Evolutionary conservation across 64 coral and sea anemone genomes (phyloP).

Genomic region (Stichodactyla helianthus): DNA sequence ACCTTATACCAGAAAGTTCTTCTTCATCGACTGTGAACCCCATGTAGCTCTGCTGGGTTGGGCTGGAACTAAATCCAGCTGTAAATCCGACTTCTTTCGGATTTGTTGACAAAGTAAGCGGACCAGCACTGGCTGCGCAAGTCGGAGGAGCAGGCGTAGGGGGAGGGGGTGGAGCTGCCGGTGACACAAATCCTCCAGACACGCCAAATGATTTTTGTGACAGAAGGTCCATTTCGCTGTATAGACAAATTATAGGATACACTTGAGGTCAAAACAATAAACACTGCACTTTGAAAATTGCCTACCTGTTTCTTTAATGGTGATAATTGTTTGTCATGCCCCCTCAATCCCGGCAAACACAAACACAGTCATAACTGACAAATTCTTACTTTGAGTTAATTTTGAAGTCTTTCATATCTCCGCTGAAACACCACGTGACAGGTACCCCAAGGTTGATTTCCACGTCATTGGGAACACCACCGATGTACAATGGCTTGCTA

Average conservation of each 20-base stretch:
- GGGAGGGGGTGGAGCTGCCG: conserved; percentile 40
- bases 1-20: background rate
- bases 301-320: no score
- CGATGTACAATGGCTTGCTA: conserved; percentile 43
- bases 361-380: background rate
- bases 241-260: background rate
- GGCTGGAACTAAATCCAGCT: background rate
- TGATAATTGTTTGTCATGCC: no score
- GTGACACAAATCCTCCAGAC: conserved; percentile 62
- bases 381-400: conserved; percentile 50
- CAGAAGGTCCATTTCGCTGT: conserved; percentile 25
- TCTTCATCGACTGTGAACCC: background rate
- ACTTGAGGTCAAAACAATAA: no score
- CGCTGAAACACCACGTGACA: conserved; percentile 52
- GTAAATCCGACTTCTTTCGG: conserved; percentile 16
- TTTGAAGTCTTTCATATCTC: conserved; percentile 58
- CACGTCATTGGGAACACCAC: conserved; percentile 46
- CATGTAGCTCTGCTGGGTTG: background rate
- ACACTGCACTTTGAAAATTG: no score
- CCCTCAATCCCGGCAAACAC: no score
- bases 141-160: conserved; percentile 41
- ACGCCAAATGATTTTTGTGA: conserved; percentile 56
- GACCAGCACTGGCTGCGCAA: conserved; percentile 31
- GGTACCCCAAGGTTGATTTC: conserved; percentile 12
- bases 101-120: conserved; percentile 15